Evolutionary conservation across 2,797 vertebrate genomes (phyloP).

Genomic region (Helicolenus hilgendorfi): DNA sequence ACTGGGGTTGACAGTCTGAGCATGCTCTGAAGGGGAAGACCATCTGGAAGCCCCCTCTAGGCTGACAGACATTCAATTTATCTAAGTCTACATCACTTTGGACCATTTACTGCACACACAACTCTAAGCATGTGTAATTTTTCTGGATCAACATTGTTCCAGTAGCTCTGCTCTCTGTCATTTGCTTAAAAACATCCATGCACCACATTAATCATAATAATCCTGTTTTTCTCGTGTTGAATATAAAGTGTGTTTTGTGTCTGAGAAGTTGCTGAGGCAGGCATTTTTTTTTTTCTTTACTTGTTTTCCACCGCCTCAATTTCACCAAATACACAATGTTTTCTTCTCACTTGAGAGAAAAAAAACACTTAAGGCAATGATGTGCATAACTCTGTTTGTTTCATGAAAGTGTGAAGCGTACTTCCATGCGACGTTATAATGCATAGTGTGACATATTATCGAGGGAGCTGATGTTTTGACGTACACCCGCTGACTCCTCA

Average conservation of each 20-base stretch:
- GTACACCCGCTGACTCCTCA: neutral
- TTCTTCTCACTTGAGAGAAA: slow-evolving; percentile 44
- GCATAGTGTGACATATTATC: slow-evolving; percentile 12
- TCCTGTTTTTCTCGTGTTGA: slow-evolving; percentile 38
- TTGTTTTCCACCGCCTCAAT: slow-evolving; percentile 25
- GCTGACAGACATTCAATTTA: slow-evolving; percentile 54
- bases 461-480: slow-evolving; percentile 43
- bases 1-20: slow-evolving; percentile 32
- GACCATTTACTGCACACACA: slow-evolving; percentile 48
- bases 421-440: neutral
- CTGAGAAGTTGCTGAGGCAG: slow-evolving; percentile 62
- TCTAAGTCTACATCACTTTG: slow-evolving; percentile 58
- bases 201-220: slow-evolving; percentile 81
- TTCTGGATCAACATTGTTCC: slow-evolving; percentile 64
- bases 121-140: slow-evolving; percentile 48
- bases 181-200: slow-evolving; percentile 56
- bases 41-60: slow-evolving; percentile 56
- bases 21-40: slow-evolving; percentile 26
- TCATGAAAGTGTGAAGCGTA: slow-evolving; percentile 9
- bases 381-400: slow-evolving; percentile 47
- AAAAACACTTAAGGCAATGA: slow-evolving; percentile 30
- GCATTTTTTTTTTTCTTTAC: slow-evolving; percentile 14
- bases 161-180: slow-evolving; percentile 42
- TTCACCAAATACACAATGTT: slow-evolving; percentile 43
- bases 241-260: slow-evolving; percentile 57